Evolutionary conservation across 2,797 vertebrate genomes (phyloP).

Genomic region (Babyrousa celebensis): DNA sequence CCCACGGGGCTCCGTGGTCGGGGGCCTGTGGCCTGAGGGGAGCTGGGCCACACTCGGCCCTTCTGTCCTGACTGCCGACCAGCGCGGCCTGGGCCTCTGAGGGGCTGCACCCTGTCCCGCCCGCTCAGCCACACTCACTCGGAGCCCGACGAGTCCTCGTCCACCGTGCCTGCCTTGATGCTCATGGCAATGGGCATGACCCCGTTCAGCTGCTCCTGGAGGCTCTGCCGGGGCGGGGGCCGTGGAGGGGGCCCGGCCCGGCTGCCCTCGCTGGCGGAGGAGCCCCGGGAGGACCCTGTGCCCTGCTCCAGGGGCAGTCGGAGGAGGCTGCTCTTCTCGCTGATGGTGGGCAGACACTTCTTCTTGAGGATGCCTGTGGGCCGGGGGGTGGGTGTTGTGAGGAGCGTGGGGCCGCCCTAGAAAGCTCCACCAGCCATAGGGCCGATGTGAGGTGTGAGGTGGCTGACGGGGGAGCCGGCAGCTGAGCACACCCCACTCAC

Average conservation of each 20-base stretch:
- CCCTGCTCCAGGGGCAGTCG: conserved; percentile 92
- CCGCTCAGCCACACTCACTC: conserved; percentile 94
- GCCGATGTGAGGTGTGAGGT: neutral
- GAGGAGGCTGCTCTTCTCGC: conserved; percentile 93
- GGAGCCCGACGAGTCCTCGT: conserved; percentile 97
- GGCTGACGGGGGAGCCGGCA: neutral
- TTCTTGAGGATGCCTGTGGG: conserved; percentile 96
- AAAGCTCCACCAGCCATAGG: neutral
- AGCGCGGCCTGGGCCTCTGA: neutral
- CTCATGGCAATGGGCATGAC: conserved; percentile 94
- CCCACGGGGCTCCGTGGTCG: neutral
- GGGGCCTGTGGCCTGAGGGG: neutral
- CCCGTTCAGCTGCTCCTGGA: conserved; percentile 93
- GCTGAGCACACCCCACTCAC: conserved; percentile 83
- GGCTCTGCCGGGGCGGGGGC: conserved; percentile 88
- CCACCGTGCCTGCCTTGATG: conserved; percentile 94
- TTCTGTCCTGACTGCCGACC: neutral
- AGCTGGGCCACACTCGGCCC: neutral
- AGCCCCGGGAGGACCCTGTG: conserved; percentile 91
- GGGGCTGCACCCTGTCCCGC: neutral
- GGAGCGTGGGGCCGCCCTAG: neutral
- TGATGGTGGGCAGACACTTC: conserved; percentile 95
- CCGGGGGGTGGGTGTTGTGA: neutral
- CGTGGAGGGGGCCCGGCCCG: conserved; percentile 78
- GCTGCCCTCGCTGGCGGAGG: conserved; percentile 92